phyloP scores from a whole-genome alignment of 2,797 vertebrate genomes.

The Tympanoctomys barrerae region DNA sequence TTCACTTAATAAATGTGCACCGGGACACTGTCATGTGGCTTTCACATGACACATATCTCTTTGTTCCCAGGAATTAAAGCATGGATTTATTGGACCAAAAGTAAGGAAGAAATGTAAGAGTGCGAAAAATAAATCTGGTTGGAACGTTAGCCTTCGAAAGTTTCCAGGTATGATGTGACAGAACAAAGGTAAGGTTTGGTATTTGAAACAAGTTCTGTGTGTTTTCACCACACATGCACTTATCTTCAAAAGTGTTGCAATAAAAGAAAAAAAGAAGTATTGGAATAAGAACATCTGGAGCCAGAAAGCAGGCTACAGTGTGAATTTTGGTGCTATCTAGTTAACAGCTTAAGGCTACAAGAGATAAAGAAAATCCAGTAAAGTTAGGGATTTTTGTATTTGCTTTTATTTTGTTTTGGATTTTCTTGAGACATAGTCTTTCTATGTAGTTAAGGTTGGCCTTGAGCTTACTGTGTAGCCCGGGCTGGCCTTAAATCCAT shows the following conservation, averaged over 20 bases:
- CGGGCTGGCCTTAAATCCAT: background rate
- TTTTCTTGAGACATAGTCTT: background rate
- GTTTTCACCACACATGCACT: background rate
- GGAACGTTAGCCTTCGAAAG: conserved; percentile 81
- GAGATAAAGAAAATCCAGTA: background rate
- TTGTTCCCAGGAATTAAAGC: conserved; percentile 83
- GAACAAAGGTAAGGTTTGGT: background rate
- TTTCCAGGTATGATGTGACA: conserved; percentile 87
- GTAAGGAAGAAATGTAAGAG: conserved; percentile 82
- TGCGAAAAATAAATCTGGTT: conserved; percentile 81
- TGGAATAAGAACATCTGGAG: background rate
- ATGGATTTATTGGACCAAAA: conserved; percentile 72
- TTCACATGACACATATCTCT: conserved; percentile 59
- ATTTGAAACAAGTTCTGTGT: background rate
- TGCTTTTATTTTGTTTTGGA: background rate
- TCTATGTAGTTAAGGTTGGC: background rate
- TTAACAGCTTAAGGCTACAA: background rate
- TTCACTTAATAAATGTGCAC: background rate
- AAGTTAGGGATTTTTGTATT: background rate
- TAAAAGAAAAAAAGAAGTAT: no score
- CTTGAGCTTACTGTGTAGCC: background rate
- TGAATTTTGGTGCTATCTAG: conserved; percentile 13
- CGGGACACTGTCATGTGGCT: background rate
- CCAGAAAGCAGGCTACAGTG: conserved; percentile 5
- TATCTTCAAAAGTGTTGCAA: background rate